phyloP scores from a whole-genome alignment of 1,140 invertebrate species.

The Metaphire vulgaris region DNA sequence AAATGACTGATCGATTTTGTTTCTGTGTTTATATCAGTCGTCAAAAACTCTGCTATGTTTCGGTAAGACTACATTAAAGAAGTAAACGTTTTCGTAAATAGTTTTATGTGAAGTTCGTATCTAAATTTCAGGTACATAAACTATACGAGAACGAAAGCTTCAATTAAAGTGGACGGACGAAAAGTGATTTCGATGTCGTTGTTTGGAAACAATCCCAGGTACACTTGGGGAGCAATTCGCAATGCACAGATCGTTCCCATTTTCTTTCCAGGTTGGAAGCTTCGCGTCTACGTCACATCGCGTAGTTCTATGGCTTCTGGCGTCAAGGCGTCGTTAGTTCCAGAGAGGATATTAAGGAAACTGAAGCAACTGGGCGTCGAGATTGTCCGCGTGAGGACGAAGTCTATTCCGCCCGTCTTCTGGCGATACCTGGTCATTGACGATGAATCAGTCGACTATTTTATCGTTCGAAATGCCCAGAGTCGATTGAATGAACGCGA shows the following conservation, averaged over 20 bases:
- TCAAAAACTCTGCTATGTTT: too few species aligned
- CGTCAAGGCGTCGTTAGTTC: background rate
- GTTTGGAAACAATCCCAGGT: slow-evolving; percentile 18
- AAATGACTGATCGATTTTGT: too few species aligned
- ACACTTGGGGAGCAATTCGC: slow-evolving; percentile 25
- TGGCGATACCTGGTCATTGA: slow-evolving; percentile 42
- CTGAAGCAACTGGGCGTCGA: slow-evolving; percentile 6
- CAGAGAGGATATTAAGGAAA: background rate
- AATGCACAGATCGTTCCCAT: slow-evolving; percentile 26
- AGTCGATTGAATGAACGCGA: slow-evolving; percentile 36
- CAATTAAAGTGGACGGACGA: background rate
- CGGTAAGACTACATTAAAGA: too few species aligned
- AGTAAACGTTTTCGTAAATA: too few species aligned
- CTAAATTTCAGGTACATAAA: background rate
- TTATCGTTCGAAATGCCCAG: slow-evolving; percentile 41
- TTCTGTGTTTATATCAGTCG: too few species aligned
- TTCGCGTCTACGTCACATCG: slow-evolving; percentile 22
- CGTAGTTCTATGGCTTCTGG: background rate
- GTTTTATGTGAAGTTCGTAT: too few species aligned
- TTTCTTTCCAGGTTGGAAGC: slow-evolving; percentile 27
- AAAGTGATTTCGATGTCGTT: slow-evolving; percentile 29
- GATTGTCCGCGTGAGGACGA: background rate
- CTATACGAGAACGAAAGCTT: background rate
- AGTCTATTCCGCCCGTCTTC: slow-evolving; percentile 4
- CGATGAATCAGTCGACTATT: slow-evolving; percentile 40